These are phyloP conservation scores for Amphiprion clarkii DNA, from an alignment of 2,797 vertebrate genomes.

Conservation along the genomic window DNA sequence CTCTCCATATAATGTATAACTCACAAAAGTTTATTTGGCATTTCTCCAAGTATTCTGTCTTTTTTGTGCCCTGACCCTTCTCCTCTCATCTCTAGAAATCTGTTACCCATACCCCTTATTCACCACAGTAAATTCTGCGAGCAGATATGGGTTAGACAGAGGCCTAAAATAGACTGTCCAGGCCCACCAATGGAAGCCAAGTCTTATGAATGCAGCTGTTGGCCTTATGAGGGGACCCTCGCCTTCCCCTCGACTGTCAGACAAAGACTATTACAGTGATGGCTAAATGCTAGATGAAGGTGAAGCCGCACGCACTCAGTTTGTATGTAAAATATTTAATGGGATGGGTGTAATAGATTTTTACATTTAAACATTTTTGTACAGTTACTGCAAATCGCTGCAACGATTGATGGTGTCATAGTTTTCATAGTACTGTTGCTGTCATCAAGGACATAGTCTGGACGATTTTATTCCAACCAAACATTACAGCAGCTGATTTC, in stretches of 20 bases:
- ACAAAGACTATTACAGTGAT: slow-evolving; percentile 34
- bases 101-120: slow-evolving; percentile 67
- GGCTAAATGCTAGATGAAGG: slow-evolving; percentile 22
- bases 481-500: slow-evolving; percentile 49
- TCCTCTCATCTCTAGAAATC: slow-evolving; percentile 53
- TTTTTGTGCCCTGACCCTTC: slow-evolving; percentile 37
- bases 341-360: slow-evolving; percentile 38
- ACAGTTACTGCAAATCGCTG: neutral
- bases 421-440: slow-evolving; percentile 10
- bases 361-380: slow-evolving; percentile 3
- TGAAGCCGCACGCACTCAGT: slow-evolving; percentile 7
- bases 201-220: slow-evolving; percentile 76
- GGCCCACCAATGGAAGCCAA: slow-evolving; percentile 53
- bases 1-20: slow-evolving; percentile 47
- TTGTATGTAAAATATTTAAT: slow-evolving; percentile 27
- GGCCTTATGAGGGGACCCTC: slow-evolving; percentile 63
- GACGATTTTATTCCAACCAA: slow-evolving; percentile 41
- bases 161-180: slow-evolving; percentile 68
- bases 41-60: slow-evolving; percentile 50
- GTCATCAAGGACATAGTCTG: slow-evolving; percentile 31
- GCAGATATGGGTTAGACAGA: slow-evolving; percentile 64
- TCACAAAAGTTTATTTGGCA: slow-evolving; percentile 60
- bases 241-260: slow-evolving; percentile 32
- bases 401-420: slow-evolving; percentile 5
- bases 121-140: slow-evolving; percentile 65